phyloP scores from a whole-genome alignment of 2,797 vertebrate genomes.

The Peromyscus aztecus region DNA sequence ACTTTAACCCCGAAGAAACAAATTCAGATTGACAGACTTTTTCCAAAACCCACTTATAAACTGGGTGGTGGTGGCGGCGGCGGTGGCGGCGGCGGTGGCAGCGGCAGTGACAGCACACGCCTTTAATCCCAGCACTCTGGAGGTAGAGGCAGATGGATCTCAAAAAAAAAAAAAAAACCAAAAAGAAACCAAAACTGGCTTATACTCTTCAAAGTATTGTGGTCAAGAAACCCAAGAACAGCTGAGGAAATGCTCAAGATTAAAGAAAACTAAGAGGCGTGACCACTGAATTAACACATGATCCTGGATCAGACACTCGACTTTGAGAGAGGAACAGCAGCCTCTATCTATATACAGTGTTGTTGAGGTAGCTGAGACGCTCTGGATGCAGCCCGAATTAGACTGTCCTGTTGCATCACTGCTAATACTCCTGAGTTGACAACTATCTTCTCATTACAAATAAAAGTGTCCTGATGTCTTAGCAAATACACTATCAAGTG shows the following conservation, averaged over 20 bases:
- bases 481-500: not conserved
- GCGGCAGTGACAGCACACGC: too few species aligned
- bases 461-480: not conserved
- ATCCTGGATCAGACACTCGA: not conserved
- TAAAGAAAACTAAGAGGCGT: not conserved
- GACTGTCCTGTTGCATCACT: not conserved
- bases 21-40: not conserved
- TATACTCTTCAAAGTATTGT: not conserved
- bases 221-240: not conserved
- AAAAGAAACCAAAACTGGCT: not conserved
- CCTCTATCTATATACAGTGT: not conserved
- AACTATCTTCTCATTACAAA: not conserved
- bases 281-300: not conserved
- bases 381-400: not conserved
- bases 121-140: too few species aligned
- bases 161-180: too few species aligned
- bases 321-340: not conserved
- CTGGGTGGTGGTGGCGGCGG: too few species aligned
- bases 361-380: not conserved
- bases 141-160: too few species aligned
- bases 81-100: too few species aligned
- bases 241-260: not conserved
- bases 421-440: not conserved
- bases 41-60: not conserved
- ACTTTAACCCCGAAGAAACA: not conserved